Conservation (phyloP, 2,113 vertebrate species). For the Mesocricetus auratus region DNA sequence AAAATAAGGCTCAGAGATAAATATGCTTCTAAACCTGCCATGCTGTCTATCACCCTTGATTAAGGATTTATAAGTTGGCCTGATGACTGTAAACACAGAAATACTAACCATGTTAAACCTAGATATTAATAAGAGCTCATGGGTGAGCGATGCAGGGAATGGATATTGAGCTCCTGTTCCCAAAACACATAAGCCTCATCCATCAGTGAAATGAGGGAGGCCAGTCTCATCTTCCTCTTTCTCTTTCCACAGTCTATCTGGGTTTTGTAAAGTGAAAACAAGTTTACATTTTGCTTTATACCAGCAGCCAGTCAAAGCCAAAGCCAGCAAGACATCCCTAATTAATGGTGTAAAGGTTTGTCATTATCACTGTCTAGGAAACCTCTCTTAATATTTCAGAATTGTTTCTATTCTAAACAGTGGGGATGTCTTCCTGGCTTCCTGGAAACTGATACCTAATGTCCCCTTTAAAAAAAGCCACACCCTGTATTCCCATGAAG, state of each 20-base stretch:
- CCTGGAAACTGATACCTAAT: neutral
- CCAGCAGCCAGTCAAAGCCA: neutral
- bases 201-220: neutral
- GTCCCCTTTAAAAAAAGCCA: neutral
- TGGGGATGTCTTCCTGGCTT: neutral
- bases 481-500: neutral
- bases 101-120: neutral
- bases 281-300: neutral
- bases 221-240: neutral
- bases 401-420: neutral
- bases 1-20: constrained; percentile 70
- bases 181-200: constrained; percentile 53
- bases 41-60: neutral
- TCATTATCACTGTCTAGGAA: constrained; percentile 29
- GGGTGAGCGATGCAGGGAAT: neutral
- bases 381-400: neutral
- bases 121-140: neutral
- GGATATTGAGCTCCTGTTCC: neutral
- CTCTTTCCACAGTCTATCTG: neutral
- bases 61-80: neutral
- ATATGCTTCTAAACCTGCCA: constrained; percentile 57
- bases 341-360: neutral
- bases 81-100: neutral
- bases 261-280: constrained; percentile 28
- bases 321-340: neutral